Conservation (phyloP, 1,140 invertebrate genomes). For the Bombus picipes region DNA sequence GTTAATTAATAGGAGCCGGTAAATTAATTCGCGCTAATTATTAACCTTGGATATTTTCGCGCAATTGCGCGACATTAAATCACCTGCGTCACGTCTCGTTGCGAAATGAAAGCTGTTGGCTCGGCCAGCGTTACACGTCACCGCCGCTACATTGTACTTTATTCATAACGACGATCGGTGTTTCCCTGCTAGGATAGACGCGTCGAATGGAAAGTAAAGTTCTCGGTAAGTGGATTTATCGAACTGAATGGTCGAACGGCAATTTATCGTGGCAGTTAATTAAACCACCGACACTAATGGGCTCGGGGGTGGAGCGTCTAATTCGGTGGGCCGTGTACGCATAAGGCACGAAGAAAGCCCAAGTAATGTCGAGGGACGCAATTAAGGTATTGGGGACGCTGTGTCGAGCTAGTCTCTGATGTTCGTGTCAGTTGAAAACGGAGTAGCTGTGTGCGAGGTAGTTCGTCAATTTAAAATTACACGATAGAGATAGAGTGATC, state of each 20-base stretch:
- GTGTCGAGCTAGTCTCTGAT: background rate
- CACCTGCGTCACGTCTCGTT: background rate
- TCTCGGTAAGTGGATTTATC: constrained; percentile 58
- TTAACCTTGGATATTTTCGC: background rate
- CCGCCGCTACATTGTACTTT: too few species aligned
- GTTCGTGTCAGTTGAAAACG: too few species aligned
- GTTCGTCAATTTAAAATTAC: background rate
- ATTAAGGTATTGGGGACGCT: constrained; percentile 14
- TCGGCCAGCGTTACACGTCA: too few species aligned
- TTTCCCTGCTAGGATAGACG: background rate
- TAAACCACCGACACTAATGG: constrained; percentile 72
- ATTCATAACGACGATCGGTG: background rate
- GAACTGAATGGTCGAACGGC: constrained; percentile 61
- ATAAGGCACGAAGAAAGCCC: constrained; percentile 27
- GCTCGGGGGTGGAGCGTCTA: constrained; percentile 65
- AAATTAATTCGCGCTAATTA: constrained; percentile 10
- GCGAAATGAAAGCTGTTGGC: background rate
- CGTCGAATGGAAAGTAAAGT: constrained; percentile 20
- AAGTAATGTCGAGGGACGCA: constrained; percentile 10
- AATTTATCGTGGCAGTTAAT: constrained; percentile 72
- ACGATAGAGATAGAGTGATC: background rate
- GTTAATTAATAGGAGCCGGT: background rate
- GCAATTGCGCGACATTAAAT: background rate
- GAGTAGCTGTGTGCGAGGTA: background rate
- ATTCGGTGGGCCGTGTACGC: constrained; percentile 58